Base-by-base conservation (phyloP, 1,140 invertebrate species). In the Drosophila willistoni region DNA sequence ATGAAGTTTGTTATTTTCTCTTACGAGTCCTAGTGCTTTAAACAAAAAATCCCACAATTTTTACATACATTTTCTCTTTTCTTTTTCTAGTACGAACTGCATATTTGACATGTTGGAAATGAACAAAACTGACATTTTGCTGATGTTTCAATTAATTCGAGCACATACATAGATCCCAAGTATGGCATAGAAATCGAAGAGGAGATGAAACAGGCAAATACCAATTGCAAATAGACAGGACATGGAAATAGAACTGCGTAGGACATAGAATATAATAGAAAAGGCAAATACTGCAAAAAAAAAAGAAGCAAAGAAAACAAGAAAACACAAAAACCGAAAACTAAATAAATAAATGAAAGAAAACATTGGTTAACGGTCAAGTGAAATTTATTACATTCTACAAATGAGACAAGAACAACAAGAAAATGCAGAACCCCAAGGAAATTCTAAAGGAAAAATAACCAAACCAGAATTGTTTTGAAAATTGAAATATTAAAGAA, bases 401-500 rank as follows among this genome's bases (percentile, higher is more conserved):
- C 83, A 89, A 87, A 87, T 87, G 83, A 89, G 83, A 71, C 79
- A 89, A 72, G 68, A 86, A 80, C 61, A 61, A 65, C 66, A 80
- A 44, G 72, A 54, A 81, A 83, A 84, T 75, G 77, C 71, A 82
- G 47, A 82, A 68, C 3, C 61, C 34, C 36, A 70, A 59, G 41
- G 44, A 51, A 51, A 42, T 69, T 44, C 25, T 54, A 73, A 42
- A 73, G 72, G 72, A 3, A 1, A 34, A 82, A 36, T 12, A 83
- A 83, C 77, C 87, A 83, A 89, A 72, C 84, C 79, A 13, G 83
- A 89, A 80, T 89, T 77, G 65, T 64, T 68, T 64, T 83, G 73
- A 84, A 87, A 87, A 87, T 87, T 87, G 83, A 87, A 89, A 86
- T 87, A 87, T 83, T 87, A 80, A 87, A 87, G 84, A n/a, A n/a